Evolutionary conservation across 2,113 vertebrate species (phyloP).

Genomic region (Aythya baeri): DNA sequence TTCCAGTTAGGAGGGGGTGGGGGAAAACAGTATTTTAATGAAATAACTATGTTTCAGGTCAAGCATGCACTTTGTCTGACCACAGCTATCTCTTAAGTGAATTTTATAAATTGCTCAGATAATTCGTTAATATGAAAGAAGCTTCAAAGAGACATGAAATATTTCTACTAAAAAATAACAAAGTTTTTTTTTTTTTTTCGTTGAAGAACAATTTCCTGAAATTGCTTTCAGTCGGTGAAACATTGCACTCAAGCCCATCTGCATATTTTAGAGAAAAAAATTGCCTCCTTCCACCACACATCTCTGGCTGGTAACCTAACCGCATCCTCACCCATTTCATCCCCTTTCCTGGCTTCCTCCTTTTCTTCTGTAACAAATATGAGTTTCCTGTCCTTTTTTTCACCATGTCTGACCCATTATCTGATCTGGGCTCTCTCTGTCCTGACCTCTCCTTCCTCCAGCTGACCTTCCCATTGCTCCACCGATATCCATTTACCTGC

Average conservation of each 20-base stretch:
- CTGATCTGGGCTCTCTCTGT: background rate
- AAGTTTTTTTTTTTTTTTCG: background rate
- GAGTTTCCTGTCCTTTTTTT: conserved; percentile 41
- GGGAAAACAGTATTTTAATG: background rate
- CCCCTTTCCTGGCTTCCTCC: conserved; percentile 34
- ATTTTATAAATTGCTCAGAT: conserved; percentile 22
- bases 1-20: background rate
- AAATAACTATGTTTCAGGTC: background rate
- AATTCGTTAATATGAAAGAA: conserved; percentile 28
- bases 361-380: conserved; percentile 51
- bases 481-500: background rate
- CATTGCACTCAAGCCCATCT: conserved; percentile 27
- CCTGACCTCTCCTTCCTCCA: conserved; percentile 45
- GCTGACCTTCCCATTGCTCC: background rate
- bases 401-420: background rate
- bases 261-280: conserved; percentile 32
- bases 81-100: background rate
- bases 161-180: background rate
- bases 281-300: background rate
- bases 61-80: background rate
- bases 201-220: conserved; percentile 36
- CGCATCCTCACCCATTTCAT: conserved; percentile 16
- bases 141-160: conserved; percentile 38
- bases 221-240: conserved; percentile 3
- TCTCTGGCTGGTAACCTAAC: conserved; percentile 6